Conservation (phyloP, 2,113 vertebrate genomes). For the Ochotona princeps region DNA sequence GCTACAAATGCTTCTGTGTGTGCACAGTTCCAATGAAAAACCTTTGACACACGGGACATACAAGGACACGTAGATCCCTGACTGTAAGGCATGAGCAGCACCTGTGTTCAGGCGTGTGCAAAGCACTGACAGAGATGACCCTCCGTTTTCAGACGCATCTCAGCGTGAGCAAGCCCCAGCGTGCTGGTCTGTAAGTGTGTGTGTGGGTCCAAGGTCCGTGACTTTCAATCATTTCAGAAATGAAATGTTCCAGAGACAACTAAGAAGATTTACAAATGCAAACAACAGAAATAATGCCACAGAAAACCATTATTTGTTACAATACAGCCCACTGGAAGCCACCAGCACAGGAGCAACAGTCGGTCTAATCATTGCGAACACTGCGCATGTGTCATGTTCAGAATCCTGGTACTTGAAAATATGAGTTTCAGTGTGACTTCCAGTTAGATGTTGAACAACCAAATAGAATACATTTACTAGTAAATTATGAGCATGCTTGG, state of each 20-base stretch:
- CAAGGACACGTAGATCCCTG: too few relatives aligned
- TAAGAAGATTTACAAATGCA: neutral
- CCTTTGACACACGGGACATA: neutral
- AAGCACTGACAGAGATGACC: neutral
- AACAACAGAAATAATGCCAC: neutral
- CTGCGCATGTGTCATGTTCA: neutral
- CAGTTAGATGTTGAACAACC: neutral
- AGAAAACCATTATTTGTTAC: neutral
- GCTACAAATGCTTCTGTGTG: neutral
- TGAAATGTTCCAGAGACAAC: neutral
- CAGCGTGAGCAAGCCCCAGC: neutral
- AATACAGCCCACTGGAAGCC: too few relatives aligned
- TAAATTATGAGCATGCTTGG: neutral
- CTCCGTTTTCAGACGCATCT: neutral
- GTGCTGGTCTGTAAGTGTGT: neutral
- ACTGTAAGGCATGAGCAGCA: neutral
- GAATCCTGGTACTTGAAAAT: neutral
- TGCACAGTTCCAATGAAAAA: neutral
- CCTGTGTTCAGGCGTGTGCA: accelerated
- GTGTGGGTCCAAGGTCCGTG: neutral
- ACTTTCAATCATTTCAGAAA: neutral
- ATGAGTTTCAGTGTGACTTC: neutral
- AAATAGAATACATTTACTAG: neutral
- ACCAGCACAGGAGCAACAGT: neutral
- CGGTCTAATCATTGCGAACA: neutral